Evolutionary conservation across 2,113 vertebrate species (phyloP), one percentile per base, ranked within the genome.

Genomic region (Dunckerocampus dactyliophorus): DNA sequence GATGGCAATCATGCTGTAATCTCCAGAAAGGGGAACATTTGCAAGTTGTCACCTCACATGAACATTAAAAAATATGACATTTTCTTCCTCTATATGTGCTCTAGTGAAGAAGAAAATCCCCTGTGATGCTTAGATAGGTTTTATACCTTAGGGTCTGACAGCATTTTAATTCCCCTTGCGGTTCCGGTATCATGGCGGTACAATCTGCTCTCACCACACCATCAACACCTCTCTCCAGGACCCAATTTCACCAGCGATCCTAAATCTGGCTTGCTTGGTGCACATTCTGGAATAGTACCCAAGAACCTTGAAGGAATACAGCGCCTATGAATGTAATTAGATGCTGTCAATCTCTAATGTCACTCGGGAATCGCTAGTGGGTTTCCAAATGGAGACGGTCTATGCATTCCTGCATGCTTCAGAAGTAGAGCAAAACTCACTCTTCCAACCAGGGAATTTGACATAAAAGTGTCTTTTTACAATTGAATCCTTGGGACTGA

Each of bases 261-360:
- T 77, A 82, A 87, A 85, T 82, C 78, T 75, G 67, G 75, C 72
- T 59, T 20, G 45, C 62, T 12, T 1, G 53, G 62, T 43, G 11
- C 59, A 79, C 65, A 71, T 75, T 19, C 3, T 59, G 66, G 71
- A 82, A 70, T 66, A 76, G 70, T 71, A 77, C 70, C 75, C 65
- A 42, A 21, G 57, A 54, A 76, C 72, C 74, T 85, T 82, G 57
- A 76, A 85, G 85, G 76, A 81, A 74, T 20, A 73, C 59, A 50
- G 52, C 34, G 60, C 63, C 54, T 53, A n/a, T 1, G 48, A 73
- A 76, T 65, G 65, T 82, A 86, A 86, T 86, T 82, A 81, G 77
- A 81, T 78, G 78, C 69, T 84, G 84, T 72, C 85, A 87, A 83
- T 88, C 85, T 84, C 48, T 62, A 2, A 1, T n/a, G 55, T 82